These are phyloP conservation scores for human (Homo sapiens) DNA, from an alignment of 2,113 vertebrate genomes.

Conservation along the genomic window DNA sequence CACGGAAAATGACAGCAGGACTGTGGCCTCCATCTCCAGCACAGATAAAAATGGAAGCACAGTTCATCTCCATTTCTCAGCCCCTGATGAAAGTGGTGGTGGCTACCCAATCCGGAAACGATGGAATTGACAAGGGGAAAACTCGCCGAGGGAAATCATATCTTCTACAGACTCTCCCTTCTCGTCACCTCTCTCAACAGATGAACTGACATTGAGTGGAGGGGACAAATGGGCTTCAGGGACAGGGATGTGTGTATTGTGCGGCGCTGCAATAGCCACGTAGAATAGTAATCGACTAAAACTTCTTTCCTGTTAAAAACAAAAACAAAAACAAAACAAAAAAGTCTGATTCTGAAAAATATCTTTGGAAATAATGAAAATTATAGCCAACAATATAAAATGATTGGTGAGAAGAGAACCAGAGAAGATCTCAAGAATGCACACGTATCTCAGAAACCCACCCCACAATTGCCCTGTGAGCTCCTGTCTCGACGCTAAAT, in stretches of 20 bases:
- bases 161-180: not conserved
- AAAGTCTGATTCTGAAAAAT: not conserved
- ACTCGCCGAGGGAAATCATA: not conserved
- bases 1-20: not conserved
- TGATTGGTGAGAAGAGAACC: not conserved
- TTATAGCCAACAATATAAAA: not conserved
- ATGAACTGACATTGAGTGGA: not conserved
- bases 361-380: not conserved
- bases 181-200: not conserved
- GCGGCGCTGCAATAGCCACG: rapidly evolving
- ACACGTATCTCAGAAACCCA: not conserved
- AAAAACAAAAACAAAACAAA: too few species aligned
- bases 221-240: too few species aligned
- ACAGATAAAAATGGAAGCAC: not conserved
- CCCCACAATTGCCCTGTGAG: rapidly evolving
- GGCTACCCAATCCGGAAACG: not conserved
- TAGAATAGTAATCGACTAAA: rapidly evolving
- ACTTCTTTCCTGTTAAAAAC: not conserved
- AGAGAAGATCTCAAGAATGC: not conserved
- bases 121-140: not conserved
- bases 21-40: not conserved
- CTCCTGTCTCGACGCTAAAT: not conserved
- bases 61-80: not conserved
- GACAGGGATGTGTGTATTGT: not conserved
- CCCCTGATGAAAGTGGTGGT: not conserved